Evolutionary conservation across 2,113 vertebrate genomes (phyloP).

Genomic region (Lepisosteus osseus): DNA sequence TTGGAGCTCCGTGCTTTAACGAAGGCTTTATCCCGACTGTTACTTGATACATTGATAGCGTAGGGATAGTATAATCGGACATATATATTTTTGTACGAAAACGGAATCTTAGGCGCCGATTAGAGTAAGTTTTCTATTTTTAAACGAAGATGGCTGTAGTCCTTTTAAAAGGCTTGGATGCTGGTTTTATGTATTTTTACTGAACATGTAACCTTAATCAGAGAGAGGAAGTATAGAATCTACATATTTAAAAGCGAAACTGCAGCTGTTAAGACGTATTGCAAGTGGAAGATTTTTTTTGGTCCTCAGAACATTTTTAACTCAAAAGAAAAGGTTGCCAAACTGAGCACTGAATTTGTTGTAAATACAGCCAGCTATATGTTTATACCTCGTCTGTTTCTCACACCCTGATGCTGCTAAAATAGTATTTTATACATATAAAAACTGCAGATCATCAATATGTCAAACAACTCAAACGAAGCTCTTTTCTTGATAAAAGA

Average conservation of each 20-base stretch:
- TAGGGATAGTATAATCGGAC: background rate
- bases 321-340: slow-evolving; percentile 17
- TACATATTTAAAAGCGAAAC: slow-evolving; percentile 22
- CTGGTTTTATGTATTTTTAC: no score
- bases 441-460: slow-evolving; percentile 19
- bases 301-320: slow-evolving; percentile 12
- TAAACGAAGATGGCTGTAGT: background rate
- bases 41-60: background rate
- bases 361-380: background rate
- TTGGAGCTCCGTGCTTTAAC: slow-evolving; percentile 8
- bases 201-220: no score
- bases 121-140: background rate
- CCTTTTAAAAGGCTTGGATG: no score
- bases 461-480: slow-evolving; percentile 76
- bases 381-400: slow-evolving; percentile 9
- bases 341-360: slow-evolving; percentile 10
- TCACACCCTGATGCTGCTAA: slow-evolving; percentile 23
- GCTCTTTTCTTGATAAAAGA: slow-evolving; percentile 86
- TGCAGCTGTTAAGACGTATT: slow-evolving; percentile 7
- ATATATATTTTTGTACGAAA: background rate
- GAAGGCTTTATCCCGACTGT: background rate
- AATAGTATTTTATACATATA: slow-evolving; percentile 12
- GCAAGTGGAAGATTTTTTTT: background rate
- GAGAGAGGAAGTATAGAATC: background rate
- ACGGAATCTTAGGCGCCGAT: background rate